Evolutionary conservation across 2,113 vertebrate species (phyloP), one percentile per base, ranked within the genome.

Genomic region (Empidonax alnorum): DNA sequence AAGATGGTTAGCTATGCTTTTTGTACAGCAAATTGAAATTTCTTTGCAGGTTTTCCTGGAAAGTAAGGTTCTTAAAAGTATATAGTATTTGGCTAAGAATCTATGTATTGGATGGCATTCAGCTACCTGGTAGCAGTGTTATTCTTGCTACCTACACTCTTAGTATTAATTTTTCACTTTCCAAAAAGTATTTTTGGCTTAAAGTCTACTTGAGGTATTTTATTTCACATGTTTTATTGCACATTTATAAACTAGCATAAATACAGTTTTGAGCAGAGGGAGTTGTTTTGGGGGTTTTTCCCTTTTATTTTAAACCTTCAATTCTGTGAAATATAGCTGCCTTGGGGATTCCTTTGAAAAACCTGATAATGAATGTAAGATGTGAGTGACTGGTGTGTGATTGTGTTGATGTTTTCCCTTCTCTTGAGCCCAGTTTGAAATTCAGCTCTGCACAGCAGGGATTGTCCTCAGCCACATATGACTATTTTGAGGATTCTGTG

Each of bases 301-400:
- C 12, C 71, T 92, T 96, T 97, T 97, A 92, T 92, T 96, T 88
- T 89, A 95, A 89, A 95, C 89, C 72, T 96, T 96, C 91, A 95
- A 1, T 96, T 94, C 96, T 90, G 79, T 94, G 94, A 96, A 97
- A 96, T 93, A 93, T 65, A 96, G 92, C 88, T 30, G 59, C 75
- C 85, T 95, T 91, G 95, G 97, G 96, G 91, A 97, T 97, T 95
- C 92, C 93, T 98, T 96, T 97, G 97, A 97, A 97, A 97, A 97
- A 93, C 82, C 83, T 97, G 97, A 96, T 97, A 96, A 97, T 97
- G 96, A 96, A 95, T 88, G 68, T 94, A 90, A 90, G 95, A 92
- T 75, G 59, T 82, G 91, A 95, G 87, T 96, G 96, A 93, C 96
- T 95, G 72, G 71, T 93, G 79, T 91, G 84, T 95, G 90, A 94